Evolutionary conservation across 2,888 invertebrate genomes (phyloP).

Genomic region (Himalopsyche kuldschensis): DNA sequence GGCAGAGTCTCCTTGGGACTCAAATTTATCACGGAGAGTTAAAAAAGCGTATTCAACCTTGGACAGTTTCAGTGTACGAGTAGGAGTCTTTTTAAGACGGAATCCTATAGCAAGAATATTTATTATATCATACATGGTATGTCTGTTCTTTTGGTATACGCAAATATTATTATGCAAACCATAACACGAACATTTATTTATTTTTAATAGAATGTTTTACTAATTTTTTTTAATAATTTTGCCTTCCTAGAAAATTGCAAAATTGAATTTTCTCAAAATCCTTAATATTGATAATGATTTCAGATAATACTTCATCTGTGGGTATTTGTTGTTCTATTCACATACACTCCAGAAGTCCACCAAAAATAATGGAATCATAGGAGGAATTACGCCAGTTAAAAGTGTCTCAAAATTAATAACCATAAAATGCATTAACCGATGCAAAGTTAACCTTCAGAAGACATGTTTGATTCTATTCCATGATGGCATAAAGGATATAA

Average conservation of each 20-base stretch:
- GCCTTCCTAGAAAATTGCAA: too few species aligned
- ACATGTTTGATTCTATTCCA: too few species aligned
- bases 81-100: slow-evolving; percentile 73
- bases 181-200: too few species aligned
- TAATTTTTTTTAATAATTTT: too few species aligned
- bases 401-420: too few species aligned
- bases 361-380: neutral
- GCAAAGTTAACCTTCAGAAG: too few species aligned
- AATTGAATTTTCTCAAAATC: too few species aligned
- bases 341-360: slow-evolving; percentile 59
- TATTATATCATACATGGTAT: slow-evolving; percentile 73
- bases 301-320: slow-evolving; percentile 70
- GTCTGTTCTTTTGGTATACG: slow-evolving; percentile 30
- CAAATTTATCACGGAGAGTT: slow-evolving; percentile 71
- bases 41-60: slow-evolving; percentile 77
- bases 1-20: slow-evolving; percentile 75
- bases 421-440: too few species aligned
- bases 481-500: too few species aligned
- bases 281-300: slow-evolving; percentile 41
- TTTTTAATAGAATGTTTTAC: too few species aligned
- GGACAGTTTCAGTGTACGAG: slow-evolving; percentile 73
- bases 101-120: slow-evolving; percentile 77
- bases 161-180: too few species aligned
- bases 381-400: too few species aligned
- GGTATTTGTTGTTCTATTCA: slow-evolving; percentile 72